Evolutionary conservation across 2,113 vertebrate genomes (phyloP), one percentile per base, ranked within the genome.

Genomic region (Pseudopipra pipra): DNA sequence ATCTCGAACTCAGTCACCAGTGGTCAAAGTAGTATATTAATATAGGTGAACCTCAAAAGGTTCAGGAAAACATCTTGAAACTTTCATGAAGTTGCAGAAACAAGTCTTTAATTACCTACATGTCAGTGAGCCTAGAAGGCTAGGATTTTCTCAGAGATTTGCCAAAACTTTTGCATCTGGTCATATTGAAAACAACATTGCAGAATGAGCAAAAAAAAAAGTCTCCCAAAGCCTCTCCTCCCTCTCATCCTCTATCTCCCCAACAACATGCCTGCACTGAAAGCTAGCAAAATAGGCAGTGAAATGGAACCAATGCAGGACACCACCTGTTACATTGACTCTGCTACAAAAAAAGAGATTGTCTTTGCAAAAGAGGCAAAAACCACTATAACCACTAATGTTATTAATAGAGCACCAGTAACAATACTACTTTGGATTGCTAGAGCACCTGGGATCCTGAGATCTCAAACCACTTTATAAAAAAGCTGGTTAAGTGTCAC

Each of bases 341-440:
- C 18, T 74, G n/a, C 30, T 52, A 46, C 16, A 31, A 52, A 67
- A 47, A 21, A 28, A 19, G 6, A 1, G 4, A 65, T 12, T 37
- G 4, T 23, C 25, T 82, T 54, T 73, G 37, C 25, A 74, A 92
- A 80, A 63, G 7, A 17, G 62, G 55, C 6, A 71, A 55, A 88
- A 92, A 91, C 16, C 16, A 59, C 54, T 41, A 27, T 56, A 41
- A 11, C 43, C 2, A 3, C 68, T 92, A 89, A 65, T 46, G 20
- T 76, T 78, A 63, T 63, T 65, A 84, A 67, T 5, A 84, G 39
- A 91, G 56, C 12, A 75, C 5, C 55, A 67, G n/a, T 61, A 80
- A 83, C 33, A 93, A 74, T 67, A 92, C 51, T 52, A 52, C 49
- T 96, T 90, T 74, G 35, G 65, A 91, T 82, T 96, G 77, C 73